Evolutionary conservation across 53 echinoderm and acorn worm species (phyloP), one percentile per base, ranked within the genome.

Genomic region (Holothuria scabra): DNA sequence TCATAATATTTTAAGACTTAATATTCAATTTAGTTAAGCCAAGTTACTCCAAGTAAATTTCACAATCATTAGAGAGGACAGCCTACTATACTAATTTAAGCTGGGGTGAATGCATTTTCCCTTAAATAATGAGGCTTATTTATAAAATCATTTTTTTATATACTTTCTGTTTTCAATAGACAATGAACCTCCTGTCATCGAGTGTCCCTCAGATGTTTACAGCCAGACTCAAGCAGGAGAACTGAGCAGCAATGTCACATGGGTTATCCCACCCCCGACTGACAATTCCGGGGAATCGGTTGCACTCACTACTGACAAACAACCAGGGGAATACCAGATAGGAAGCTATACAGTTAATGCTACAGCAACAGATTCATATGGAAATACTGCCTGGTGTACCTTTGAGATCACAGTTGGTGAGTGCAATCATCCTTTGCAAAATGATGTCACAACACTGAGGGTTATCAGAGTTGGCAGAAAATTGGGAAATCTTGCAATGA

Each of bases 401-500:
- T 79, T 79, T 25, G 34, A 10, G 28, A 12, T 79, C 22, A 59
- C 59, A 2, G 24, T 56, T 79, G 79, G 79, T 79, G 59, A 79
- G 76, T 12, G 28, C 7, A 12, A 1, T 28, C 13, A 65, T 28
- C 29, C 14, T 0, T 41, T 41, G 7, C 41, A 41, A 41, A 35
- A 41, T 41, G 41, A 5, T 41, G n/a, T n/a, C n/a, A n/a, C n/a
- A n/a, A n/a, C n/a, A n/a, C n/a, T n/a, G n/a, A n/a, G n/a, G n/a
- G n/a, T n/a, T n/a, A n/a, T n/a, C n/a, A n/a, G n/a, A n/a, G n/a
- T n/a, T n/a, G n/a, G n/a, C n/a, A n/a, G n/a, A n/a, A n/a, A n/a
- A n/a, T n/a, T n/a, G n/a, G n/a, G n/a, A n/a, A n/a, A n/a, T n/a
- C n/a, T n/a, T n/a, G n/a, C n/a, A n/a, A n/a, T n/a, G n/a, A n/a